A percentile compares a stretch with the other conserved stretches of the same genome.
Conservation (phyloP, 2,113 vertebrate species). For the Hoplias malabaricus region DNA sequence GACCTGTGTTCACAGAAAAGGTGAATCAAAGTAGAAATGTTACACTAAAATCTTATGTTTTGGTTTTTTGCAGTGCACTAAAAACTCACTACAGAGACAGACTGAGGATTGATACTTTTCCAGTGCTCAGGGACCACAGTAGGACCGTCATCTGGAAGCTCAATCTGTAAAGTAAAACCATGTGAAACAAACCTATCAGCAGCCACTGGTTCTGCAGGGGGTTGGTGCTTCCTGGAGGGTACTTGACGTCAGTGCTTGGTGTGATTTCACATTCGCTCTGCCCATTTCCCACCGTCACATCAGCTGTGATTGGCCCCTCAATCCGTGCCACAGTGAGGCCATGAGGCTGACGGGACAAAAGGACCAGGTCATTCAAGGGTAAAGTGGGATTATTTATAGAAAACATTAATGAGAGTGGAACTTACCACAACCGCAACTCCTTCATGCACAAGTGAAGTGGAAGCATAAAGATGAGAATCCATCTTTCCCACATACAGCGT, state of each 20-base stretch:
- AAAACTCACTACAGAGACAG: no score
- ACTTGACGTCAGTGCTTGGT: constrained; percentile 87
- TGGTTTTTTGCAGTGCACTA: no score
- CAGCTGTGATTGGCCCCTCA: constrained; percentile 85
- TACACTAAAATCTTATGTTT: no score
- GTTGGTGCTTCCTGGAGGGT: constrained; percentile 83
- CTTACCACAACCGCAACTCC: constrained; percentile 83
- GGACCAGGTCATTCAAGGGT: constrained; percentile 2
- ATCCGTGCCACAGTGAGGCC: constrained; percentile 83
- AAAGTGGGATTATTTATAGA: neutral
- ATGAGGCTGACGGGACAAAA: constrained; percentile 77
- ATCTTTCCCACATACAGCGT: constrained; percentile 91
- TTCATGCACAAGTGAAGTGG: constrained; percentile 86
- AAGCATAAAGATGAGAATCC: constrained; percentile 85
- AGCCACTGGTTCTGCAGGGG: constrained; percentile 89
- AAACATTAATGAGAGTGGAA: constrained; percentile 1
- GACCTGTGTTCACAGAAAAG: constrained; percentile 74
- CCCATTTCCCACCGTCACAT: constrained; percentile 82
- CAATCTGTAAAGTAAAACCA: neutral
- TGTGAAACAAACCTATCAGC: constrained; percentile 80
- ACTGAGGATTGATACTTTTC: no score
- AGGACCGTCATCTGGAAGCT: no score
- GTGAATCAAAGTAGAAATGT: no score
- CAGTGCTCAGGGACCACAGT: no score
- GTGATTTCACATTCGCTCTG: constrained; percentile 87